phyloP scores from a whole-genome alignment of 2,113 vertebrate species.

The Atherinomorus stipes region DNA sequence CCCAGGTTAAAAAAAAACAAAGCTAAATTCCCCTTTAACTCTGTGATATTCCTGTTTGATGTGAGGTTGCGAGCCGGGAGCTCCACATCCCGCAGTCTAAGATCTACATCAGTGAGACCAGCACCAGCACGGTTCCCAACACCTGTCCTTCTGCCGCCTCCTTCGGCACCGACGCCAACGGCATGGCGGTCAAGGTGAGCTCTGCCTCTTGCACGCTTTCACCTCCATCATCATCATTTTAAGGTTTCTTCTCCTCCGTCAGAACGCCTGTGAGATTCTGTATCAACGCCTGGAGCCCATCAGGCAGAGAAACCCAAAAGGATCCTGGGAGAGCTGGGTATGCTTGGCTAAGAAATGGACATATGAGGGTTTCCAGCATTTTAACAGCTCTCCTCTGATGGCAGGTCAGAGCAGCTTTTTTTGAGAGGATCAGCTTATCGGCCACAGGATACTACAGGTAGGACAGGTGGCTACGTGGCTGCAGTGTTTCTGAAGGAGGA shows the following conservation, averaged over 20 bases:
- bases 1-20: too few relatives aligned
- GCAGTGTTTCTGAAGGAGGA: neutral
- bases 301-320: constrained; percentile 84
- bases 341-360: neutral
- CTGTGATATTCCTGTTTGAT: neutral
- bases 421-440: constrained; percentile 88
- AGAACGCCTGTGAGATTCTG: constrained; percentile 92
- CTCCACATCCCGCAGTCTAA: constrained; percentile 83
- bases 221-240: too few relatives aligned
- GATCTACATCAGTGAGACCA: constrained; percentile 89
- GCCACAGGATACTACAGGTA: constrained; percentile 92
- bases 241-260: neutral
- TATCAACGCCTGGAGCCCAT: constrained; percentile 87
- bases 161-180: constrained; percentile 89
- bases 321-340: constrained; percentile 92
- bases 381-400: constrained; percentile 1
- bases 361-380: neutral
- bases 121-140: constrained; percentile 88
- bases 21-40: too few relatives aligned
- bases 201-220: neutral
- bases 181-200: constrained; percentile 91
- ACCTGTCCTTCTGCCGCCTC: constrained; percentile 83
- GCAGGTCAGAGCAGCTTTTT: constrained; percentile 85
- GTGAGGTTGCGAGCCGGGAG: constrained; percentile 89
- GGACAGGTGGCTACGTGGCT: neutral